Evolutionary conservation across 2,797 vertebrate species (phyloP), one percentile per base, ranked within the genome.

Genomic region (Rhinichthys osculus): DNA sequence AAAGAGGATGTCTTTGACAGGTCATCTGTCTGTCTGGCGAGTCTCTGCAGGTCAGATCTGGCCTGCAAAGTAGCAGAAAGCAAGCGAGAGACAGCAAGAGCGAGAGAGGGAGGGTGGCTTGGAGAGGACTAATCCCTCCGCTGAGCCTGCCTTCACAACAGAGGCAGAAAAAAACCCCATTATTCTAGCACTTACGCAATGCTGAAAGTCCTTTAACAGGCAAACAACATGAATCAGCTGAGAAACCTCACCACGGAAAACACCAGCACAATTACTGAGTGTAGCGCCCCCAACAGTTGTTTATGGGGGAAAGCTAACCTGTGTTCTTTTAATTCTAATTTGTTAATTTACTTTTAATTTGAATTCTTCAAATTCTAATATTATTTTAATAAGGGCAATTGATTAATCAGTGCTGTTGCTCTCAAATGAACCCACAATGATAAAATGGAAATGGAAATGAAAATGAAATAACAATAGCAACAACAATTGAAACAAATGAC

Each of bases 171-270:
- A 73, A 50, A 9, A 77, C n/a, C n/a, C n/a, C n/a, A 30, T 47
- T 70, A 78, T 72, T 80, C 54, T 19, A 50, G 23, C n/a, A 35
- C 21, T 85, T 81, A 81, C 42, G 10, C 84, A 81, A 81, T 72
- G 16, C 33, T 38, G 52, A 78, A 87, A 78, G 23, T 78, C 40
- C n/a, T 81, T 64, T 81, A 23, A 33, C 42, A 66, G 42, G 71
- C n/a, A 66, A 76, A 83, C 70, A 64, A 80, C 74, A 72, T 81
- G 57, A 85, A 85, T 85, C 84, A 85, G 77, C 83, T 80, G 30
- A 80, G 77, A 85, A 50, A 72, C 30, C 40, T 70, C 67, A 71
- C 19, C 19, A 52, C 35, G n/a, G 16, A 54, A 70, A 40, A n/a
- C 40, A 62, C 54, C 40, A 64, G 54, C 27, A 30, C 54, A 70